phyloP scores from a whole-genome alignment of 2,113 vertebrate species.

The Brachypodius melanocephalos region DNA sequence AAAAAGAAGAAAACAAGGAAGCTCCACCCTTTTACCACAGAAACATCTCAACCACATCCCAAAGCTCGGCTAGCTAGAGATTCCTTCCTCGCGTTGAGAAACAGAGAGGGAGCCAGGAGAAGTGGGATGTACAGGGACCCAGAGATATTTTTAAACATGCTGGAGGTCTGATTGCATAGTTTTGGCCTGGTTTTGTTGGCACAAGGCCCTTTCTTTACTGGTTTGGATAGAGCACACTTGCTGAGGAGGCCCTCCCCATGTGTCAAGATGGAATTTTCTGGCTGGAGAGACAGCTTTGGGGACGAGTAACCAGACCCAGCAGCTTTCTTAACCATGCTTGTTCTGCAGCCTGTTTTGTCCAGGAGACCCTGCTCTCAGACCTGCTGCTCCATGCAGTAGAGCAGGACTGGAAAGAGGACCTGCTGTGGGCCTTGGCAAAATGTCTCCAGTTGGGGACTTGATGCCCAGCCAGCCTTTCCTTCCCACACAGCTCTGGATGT shows the following conservation, averaged over 20 bases:
- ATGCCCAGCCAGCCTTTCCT: not conserved
- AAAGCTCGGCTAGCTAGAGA: not conserved
- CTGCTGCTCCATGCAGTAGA: not conserved
- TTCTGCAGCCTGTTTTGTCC: not conserved
- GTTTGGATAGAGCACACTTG: conserved; percentile 5
- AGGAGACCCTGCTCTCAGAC: not conserved
- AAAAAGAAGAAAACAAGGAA: conserved; percentile 4
- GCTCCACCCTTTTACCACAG: conserved; percentile 35
- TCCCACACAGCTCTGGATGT: not conserved
- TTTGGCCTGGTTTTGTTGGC: conserved; percentile 37
- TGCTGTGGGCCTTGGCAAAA: not conserved
- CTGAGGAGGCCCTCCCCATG: not conserved
- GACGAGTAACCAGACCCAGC: not conserved
- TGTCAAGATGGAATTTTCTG: conserved; percentile 1
- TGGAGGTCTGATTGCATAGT: conserved; percentile 16
- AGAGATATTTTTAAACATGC: conserved; percentile 22
- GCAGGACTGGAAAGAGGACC: not conserved
- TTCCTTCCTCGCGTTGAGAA: not conserved
- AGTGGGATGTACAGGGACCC: not conserved
- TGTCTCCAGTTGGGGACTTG: not conserved
- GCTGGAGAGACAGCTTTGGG: not conserved
- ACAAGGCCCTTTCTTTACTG: not conserved
- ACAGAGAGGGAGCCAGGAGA: not conserved
- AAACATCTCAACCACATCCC: conserved; percentile 5
- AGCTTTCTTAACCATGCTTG: not conserved